These are phyloP conservation scores for Tribolium madens DNA, from an alignment of 1,140 invertebrate genomes.

Conservation along the genomic window DNA sequence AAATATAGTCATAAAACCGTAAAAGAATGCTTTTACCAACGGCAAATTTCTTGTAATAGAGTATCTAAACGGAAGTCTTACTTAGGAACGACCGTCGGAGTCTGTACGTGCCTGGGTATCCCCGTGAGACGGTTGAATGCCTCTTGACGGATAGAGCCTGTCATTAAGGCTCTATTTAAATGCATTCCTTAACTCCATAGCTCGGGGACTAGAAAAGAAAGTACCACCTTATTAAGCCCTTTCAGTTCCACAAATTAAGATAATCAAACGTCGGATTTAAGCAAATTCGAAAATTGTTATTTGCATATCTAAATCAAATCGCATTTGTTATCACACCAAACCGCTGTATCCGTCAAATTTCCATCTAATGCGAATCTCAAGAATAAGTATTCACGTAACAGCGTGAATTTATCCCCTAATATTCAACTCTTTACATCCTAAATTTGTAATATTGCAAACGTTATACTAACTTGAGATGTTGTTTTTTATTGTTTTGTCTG, in stretches of 20 bases:
- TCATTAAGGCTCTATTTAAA: slow-evolving; percentile 61
- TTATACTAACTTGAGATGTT: slow-evolving; percentile 45
- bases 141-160: slow-evolving; percentile 58
- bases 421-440: slow-evolving; percentile 46
- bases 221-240: slow-evolving; percentile 34
- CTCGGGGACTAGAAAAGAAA: slow-evolving; percentile 29
- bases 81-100: slow-evolving; percentile 38
- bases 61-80: slow-evolving; percentile 48
- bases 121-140: slow-evolving; percentile 53
- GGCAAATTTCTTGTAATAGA: slow-evolving; percentile 25
- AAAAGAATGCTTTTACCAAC: slow-evolving; percentile 13
- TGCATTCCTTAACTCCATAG: slow-evolving; percentile 59
- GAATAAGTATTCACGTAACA: slow-evolving; percentile 50
- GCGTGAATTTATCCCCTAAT: slow-evolving; percentile 44
- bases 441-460: slow-evolving; percentile 54
- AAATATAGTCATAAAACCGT: not conserved
- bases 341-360: slow-evolving; percentile 21
- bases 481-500: slow-evolving; percentile 50
- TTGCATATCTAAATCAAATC: slow-evolving; percentile 35
- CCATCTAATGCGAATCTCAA: slow-evolving; percentile 43
- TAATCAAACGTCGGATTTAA: slow-evolving; percentile 28
- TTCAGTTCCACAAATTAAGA: slow-evolving; percentile 43
- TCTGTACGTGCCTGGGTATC: slow-evolving; percentile 52
- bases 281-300: slow-evolving; percentile 30
- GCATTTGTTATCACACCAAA: slow-evolving; percentile 7